Evolutionary conservation across 2,888 invertebrate genomes (phyloP).

Genomic region (Brachylomia viminalis): DNA sequence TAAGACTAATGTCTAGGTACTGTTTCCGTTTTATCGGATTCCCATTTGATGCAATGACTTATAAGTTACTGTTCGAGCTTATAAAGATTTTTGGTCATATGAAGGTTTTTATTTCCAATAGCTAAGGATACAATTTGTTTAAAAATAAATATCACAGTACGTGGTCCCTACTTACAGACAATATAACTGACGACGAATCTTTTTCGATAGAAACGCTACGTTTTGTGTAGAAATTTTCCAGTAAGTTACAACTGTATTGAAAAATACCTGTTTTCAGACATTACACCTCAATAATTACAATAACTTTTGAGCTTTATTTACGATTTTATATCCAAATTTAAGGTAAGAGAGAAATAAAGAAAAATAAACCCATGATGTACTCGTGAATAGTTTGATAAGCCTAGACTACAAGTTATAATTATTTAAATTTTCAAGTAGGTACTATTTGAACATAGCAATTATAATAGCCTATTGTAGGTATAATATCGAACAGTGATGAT

Average conservation of each 20-base stretch:
- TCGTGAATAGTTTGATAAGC: not conserved
- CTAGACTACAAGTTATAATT: not conserved
- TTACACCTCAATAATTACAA: not conserved
- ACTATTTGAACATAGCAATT: slow-evolving; percentile 18
- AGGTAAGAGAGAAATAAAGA: not conserved
- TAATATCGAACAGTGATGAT: slow-evolving; percentile 34
- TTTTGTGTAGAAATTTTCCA: not conserved
- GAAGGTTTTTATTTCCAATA: not conserved
- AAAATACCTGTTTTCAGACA: not conserved
- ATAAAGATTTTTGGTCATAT: not conserved
- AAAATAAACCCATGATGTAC: not conserved
- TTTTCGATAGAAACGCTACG: not conserved
- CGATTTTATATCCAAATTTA: not conserved
- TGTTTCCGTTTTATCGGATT: not conserved
- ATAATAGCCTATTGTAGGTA: slow-evolving; percentile 12
- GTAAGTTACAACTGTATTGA: not conserved
- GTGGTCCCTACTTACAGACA: not conserved
- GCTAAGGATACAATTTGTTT: not conserved
- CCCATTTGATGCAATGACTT: not conserved
- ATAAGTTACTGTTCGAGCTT: not conserved
- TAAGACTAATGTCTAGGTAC: not conserved
- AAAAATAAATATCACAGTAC: not conserved
- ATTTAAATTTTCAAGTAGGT: not conserved
- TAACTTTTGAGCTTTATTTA: not conserved
- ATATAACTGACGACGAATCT: not conserved